Conservation (phyloP, 2,797 vertebrate species). For the Microctenopoma stevenorrisi region DNA sequence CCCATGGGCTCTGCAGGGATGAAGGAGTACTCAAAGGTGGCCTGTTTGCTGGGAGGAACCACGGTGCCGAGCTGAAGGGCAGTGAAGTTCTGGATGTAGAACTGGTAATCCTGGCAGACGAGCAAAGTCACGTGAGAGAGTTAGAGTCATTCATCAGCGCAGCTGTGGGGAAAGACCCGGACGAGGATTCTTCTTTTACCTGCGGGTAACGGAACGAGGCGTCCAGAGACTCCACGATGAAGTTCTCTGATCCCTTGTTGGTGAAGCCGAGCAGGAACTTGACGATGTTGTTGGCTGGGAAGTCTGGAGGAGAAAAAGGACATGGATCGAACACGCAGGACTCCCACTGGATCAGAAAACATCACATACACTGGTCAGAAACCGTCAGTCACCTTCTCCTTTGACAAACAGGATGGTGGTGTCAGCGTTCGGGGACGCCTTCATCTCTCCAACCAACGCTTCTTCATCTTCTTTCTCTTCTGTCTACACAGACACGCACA, state of each 20-base stretch:
- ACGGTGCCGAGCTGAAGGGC: constrained; percentile 91
- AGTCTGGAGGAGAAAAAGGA: constrained; percentile 81
- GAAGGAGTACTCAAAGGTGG: constrained; percentile 98
- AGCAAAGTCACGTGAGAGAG: background rate
- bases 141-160: fast-evolving
- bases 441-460: constrained; percentile 88
- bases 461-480: constrained; percentile 96
- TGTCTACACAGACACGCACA: constrained; percentile 74
- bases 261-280: constrained; percentile 98
- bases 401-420: constrained; percentile 98
- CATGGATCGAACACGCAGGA: background rate
- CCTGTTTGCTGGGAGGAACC: constrained; percentile 91
- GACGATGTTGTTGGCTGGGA: constrained; percentile 96
- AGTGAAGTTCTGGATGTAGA: constrained; percentile 99
- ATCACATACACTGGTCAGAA: no score
- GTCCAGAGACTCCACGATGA: constrained; percentile 93
- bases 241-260: constrained; percentile 95
- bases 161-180: background rate
- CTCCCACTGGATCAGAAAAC: no score
- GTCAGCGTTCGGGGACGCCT: constrained; percentile 95
- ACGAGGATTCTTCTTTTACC: constrained; percentile 27
- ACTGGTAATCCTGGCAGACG: constrained; percentile 91
- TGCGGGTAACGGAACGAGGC: constrained; percentile 97
- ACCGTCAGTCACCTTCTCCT: constrained; percentile 90
- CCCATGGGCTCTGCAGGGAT: constrained; percentile 99